Conservation (phyloP, 2,113 vertebrate species). For the Equus quagga region DNA sequence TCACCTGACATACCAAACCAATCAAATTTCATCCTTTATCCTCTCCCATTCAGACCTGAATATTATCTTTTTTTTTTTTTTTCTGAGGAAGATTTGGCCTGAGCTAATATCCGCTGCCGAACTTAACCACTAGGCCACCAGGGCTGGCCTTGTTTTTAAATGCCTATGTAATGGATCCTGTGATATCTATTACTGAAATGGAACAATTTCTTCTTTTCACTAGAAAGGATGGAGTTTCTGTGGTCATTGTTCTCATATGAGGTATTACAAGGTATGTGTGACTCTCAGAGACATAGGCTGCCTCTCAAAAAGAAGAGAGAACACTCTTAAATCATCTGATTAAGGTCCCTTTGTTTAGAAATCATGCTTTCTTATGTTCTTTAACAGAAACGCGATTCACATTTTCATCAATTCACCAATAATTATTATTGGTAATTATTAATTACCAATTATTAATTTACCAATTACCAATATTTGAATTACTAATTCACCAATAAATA, state of each 20-base stretch:
- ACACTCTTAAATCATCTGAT: background rate
- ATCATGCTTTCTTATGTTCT: background rate
- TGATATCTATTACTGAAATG: background rate
- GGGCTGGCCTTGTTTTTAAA: background rate
- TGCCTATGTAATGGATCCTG: background rate
- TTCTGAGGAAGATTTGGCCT: no score
- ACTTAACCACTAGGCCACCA: no score
- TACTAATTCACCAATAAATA: background rate
- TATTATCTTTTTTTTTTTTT: background rate
- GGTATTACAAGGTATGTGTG: background rate
- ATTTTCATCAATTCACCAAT: background rate
- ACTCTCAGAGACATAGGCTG: background rate
- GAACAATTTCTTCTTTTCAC: background rate
- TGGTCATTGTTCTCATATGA: background rate
- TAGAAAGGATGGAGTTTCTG: background rate
- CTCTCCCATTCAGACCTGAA: background rate
- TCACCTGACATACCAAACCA: background rate
- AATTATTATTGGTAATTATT: background rate
- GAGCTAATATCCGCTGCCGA: no score
- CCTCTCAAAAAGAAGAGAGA: background rate
- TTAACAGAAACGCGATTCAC: background rate
- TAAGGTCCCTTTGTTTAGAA: background rate
- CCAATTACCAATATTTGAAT: no score
- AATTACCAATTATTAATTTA: no score
- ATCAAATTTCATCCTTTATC: background rate